Percentiles rank a stretch among this genome's conserved stretches.
phyloP scores from a whole-genome alignment of 2,888 invertebrate genomes.

The Drosophila ustulata region DNA sequence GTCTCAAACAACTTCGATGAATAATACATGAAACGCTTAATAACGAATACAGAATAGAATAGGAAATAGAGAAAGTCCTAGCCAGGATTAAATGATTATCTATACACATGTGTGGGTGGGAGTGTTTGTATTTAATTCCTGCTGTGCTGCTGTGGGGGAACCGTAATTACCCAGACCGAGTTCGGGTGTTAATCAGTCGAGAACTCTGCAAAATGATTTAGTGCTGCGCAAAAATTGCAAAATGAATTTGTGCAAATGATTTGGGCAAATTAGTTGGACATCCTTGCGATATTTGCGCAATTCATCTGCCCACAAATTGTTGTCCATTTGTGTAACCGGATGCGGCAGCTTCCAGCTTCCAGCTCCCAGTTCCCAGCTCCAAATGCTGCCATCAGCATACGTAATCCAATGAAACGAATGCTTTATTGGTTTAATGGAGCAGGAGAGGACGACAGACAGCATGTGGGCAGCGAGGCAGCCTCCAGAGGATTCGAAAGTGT shows the following conservation, averaged over 20 bases:
- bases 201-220: conserved; percentile 58
- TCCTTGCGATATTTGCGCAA: conserved; percentile 65
- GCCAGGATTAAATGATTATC: conserved; percentile 75
- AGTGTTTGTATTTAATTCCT: conserved; percentile 49
- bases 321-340: conserved; percentile 69
- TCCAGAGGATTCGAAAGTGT: conserved; percentile 70
- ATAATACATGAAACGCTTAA: conserved; percentile 73
- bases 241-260: conserved; percentile 38
- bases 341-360: conserved; percentile 29
- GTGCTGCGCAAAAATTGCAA: conserved; percentile 34
- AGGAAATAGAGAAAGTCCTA: conserved; percentile 35
- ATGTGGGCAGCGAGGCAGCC: conserved; percentile 16
- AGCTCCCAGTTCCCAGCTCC: not conserved
- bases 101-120: conserved; percentile 4
- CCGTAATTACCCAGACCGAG: conserved; percentile 62
- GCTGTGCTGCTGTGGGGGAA: not conserved
- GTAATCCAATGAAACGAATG: conserved; percentile 81
- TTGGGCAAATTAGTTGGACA: conserved; percentile 58
- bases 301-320: conserved; percentile 73
- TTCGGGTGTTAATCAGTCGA: conserved; percentile 48
- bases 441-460: conserved; percentile 53
- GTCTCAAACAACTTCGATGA: conserved; percentile 46
- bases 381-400: conserved; percentile 64
- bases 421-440: conserved; percentile 80
- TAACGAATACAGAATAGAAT: not conserved